A percentile compares a stretch with the other conserved stretches of the same genome.
Evolutionary conservation across 2,888 invertebrate species (phyloP).

Genomic region (Dusona sp.): DNA sequence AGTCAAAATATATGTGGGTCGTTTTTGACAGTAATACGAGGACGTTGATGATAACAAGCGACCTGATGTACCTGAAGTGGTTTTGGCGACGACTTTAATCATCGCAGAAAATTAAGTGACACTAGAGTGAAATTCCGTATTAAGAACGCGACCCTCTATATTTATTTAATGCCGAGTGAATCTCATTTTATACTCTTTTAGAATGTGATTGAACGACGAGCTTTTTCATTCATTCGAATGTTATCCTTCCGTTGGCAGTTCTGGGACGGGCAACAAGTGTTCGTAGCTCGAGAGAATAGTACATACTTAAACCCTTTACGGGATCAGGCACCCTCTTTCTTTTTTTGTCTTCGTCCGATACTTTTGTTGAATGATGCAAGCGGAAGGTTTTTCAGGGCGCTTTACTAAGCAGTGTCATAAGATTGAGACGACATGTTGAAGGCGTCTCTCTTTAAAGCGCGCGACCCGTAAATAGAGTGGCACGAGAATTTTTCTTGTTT

Average conservation of each 20-base stretch:
- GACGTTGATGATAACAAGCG: background rate
- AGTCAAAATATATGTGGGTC: background rate
- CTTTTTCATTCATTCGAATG: conserved; percentile 44
- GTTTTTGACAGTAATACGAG: background rate
- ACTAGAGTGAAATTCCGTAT: background rate
- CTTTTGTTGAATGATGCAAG: too few species aligned
- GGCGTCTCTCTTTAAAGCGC: background rate
- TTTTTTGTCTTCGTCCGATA: conserved; percentile 1
- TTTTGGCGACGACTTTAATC: background rate
- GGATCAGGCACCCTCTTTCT: background rate
- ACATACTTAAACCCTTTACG: conserved; percentile 37
- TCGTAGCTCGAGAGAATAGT: conserved; percentile 14
- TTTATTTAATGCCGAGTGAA: background rate
- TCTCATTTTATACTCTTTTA: background rate
- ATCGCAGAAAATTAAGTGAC: background rate
- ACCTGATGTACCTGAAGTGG: background rate
- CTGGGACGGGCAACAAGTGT: conserved; percentile 55
- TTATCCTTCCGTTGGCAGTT: conserved; percentile 34
- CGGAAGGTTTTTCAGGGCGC: background rate
- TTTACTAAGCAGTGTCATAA: background rate
- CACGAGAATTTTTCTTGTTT: background rate
- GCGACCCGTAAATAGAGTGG: background rate
- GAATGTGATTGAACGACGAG: background rate
- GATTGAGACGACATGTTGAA: background rate
- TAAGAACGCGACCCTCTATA: background rate